Evolutionary conservation across 2,113 vertebrate species (phyloP), one percentile per base, ranked within the genome.

Genomic region (Oxygymnocypris stewartii): DNA sequence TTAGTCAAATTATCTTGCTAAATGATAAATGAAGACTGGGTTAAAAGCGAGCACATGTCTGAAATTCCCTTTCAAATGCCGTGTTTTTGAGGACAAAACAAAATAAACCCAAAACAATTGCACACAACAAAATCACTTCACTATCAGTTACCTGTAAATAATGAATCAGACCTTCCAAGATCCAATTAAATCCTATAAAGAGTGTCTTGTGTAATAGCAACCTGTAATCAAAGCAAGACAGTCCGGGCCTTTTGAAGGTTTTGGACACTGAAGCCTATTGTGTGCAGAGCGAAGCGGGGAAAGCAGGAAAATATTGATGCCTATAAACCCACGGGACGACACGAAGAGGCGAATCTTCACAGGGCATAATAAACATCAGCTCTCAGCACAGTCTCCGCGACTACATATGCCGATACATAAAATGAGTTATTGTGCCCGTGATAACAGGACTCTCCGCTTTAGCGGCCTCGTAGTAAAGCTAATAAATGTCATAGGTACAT

Each of bases 401-500:
- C 76, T 85, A 77, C 74, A 78, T 87, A 84, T 78, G 87, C 73
- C 85, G 85, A 90, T 91, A 83, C 51, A 76, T 51, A 86, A 82
- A 87, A 88, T 88, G 76, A 87, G 89, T 88, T 91, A 92, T 69
- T 47, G 79, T 51, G 71, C 71, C 51, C 67, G 25, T 51, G 79
- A 88, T 91, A 90, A 89, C 92, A 87, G 87, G n/a, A 88, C 88
- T 89, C 85, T 54, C 76, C 91, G 65, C 85, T 86, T 85, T 86
- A 86, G 78, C 73, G 79, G 86, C 79, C 90, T 88, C 82, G 86
- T 90, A 78, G 88, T 87, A 89, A 88, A 86, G 90, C 91, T 90
- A 93, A 93, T 93, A 93, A 93, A 90, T 80, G 90, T 94, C 85
- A 87, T 90, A 93, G 92, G 93, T 93, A 93, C 90, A 92, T 90